Evolutionary conservation across 2,113 vertebrate genomes (phyloP), one percentile per base, ranked within the genome.

Genomic region (Axis porcinus): DNA sequence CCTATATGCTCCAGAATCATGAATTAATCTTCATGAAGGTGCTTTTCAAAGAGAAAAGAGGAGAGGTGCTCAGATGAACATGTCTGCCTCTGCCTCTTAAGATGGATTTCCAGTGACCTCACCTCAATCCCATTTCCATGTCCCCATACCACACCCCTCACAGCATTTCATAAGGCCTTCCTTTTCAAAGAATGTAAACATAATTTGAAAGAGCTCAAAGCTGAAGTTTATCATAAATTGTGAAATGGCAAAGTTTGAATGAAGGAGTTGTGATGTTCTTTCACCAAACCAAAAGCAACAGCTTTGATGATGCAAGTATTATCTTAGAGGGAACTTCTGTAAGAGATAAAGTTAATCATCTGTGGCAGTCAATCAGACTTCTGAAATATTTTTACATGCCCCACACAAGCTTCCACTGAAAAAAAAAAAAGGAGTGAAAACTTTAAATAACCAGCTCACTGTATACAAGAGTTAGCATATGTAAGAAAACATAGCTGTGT

Each of bases 21-120:
- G 84, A 96, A 90, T 86, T 81, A 92, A 82, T 87, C 27, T 89
- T 84, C 62, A 94, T 55, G 79, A 76, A 96, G 23, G 70, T 85
- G 58, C 23, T 90, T 28, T 57, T 94, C 70, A 70, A 79, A 87
- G 52, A 58, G 55, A 96, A 96, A 87, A 85, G 25, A 36, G 36
- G 10, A 9, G 17, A 82, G 10, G 12, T 11, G 17, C 58, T 36
- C n/a, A 50, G 45, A 28, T 86, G 47, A 89, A 74, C 82, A 52
- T 21, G 23, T 93, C 27, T 17, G 45, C 52, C 45, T 79, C 13
- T 67, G 6, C 45, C 78, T 91, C 11, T 28, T 58, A 62, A 67
- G 9, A 45, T 70, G 33, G 50, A 67, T 92, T 74, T 62, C 57
- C 67, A 27, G 81, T 28, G 33, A 88, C 67, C 23, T 45, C 19